A percentile compares a stretch with the other conserved stretches of the same genome.
phyloP scores from a whole-genome alignment of 2,797 vertebrate species.

The Smutsia temminckii region DNA sequence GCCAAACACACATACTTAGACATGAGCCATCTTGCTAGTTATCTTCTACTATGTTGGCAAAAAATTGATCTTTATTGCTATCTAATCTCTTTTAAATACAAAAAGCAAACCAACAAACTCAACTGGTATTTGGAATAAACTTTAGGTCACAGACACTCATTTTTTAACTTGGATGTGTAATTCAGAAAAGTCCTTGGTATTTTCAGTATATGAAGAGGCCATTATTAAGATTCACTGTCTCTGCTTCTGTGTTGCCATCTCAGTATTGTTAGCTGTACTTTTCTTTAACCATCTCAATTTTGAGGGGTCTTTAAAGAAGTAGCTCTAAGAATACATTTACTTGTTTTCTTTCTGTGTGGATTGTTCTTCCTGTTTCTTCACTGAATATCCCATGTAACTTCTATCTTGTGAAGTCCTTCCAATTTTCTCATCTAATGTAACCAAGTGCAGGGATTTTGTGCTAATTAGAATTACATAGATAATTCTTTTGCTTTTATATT shows the following conservation, averaged over 20 bases:
- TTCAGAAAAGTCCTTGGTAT: background rate
- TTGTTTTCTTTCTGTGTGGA: background rate
- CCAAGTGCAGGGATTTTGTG: background rate
- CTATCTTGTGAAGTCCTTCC: background rate
- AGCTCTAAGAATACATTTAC: background rate
- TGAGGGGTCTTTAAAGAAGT: background rate
- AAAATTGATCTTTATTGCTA: constrained; percentile 52
- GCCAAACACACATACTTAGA: constrained; percentile 55
- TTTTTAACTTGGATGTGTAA: background rate
- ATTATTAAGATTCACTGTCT: background rate
- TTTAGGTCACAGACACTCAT: background rate
- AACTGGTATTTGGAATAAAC: background rate
- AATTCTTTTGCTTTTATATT: background rate
- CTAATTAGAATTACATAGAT: background rate
- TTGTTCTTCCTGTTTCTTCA: background rate
- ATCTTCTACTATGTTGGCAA: background rate
- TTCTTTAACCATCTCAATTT: background rate
- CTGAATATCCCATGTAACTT: background rate
- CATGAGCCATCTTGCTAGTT: constrained; percentile 53
- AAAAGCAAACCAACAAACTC: background rate
- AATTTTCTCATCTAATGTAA: background rate
- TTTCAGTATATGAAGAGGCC: background rate
- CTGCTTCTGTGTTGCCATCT: background rate
- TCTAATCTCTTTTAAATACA: background rate
- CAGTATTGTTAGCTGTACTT: background rate